phyloP scores from a whole-genome alignment of 2,888 invertebrate species.

The Drosophila greeni region DNA sequence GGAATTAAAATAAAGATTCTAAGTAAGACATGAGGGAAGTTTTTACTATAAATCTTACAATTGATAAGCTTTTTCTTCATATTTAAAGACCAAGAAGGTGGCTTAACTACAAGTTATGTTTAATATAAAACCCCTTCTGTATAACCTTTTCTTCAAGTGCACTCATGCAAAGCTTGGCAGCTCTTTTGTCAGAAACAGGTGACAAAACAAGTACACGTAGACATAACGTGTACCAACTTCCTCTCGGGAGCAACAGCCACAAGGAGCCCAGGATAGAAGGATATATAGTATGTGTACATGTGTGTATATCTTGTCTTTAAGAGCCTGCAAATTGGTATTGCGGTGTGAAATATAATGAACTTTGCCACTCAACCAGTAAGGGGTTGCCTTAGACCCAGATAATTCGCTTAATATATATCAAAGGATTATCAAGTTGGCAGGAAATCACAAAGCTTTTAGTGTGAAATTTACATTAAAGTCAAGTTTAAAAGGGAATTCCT shows the following conservation, averaged over 20 bases:
- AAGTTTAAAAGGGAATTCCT: not conserved
- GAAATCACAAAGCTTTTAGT: not conserved
- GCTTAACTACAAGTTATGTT: too few relatives aligned
- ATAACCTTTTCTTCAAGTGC: conserved; percentile 25
- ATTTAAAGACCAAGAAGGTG: too few relatives aligned
- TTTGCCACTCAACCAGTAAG: not conserved
- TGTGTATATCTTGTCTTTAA: conserved; percentile 7
- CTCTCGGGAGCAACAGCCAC: conserved; percentile 35
- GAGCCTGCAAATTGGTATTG: conserved; percentile 30
- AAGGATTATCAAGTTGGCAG: not conserved
- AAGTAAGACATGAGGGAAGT: too few relatives aligned
- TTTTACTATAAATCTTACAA: not conserved
- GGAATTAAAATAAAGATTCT: not conserved
- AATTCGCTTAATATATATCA: conserved; percentile 1
- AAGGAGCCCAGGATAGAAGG: conserved; percentile 7
- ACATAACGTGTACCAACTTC: conserved; percentile 49
- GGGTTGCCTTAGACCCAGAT: not conserved
- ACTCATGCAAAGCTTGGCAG: conserved; percentile 47
- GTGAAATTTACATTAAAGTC: not conserved
- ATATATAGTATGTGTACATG: not conserved
- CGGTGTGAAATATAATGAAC: conserved; percentile 25
- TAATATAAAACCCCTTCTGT: too few relatives aligned
- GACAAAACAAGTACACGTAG: conserved; percentile 60
- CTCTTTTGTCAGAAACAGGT: conserved; percentile 64
- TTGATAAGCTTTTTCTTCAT: too few relatives aligned